phyloP scores from a whole-genome alignment of 2,113 vertebrate species.

The Pongo abelii region DNA sequence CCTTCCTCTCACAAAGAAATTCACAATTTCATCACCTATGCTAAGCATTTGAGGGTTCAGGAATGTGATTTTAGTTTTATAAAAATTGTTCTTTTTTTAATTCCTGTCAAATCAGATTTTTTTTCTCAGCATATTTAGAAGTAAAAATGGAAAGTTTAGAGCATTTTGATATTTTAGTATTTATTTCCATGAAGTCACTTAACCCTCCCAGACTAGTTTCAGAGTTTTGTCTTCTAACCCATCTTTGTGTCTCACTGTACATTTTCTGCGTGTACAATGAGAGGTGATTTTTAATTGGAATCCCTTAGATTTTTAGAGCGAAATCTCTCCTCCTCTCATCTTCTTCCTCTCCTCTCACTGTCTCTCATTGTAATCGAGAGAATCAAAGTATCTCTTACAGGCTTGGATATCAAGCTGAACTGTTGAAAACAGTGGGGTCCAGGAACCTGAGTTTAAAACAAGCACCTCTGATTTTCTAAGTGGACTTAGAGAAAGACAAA shows the following conservation, averaged over 20 bases:
- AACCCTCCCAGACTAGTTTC: background rate
- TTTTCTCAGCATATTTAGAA: background rate
- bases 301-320: background rate
- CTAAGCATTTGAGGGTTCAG: background rate
- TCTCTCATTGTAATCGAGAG: background rate
- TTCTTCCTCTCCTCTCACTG: background rate
- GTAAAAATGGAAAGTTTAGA: conserved; percentile 40
- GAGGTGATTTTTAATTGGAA: conserved; percentile 1
- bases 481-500: background rate
- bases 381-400: background rate
- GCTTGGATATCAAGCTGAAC: background rate
- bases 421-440: background rate
- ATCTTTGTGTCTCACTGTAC: background rate
- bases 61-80: conserved; percentile 12
- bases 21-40: background rate
- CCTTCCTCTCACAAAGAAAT: background rate
- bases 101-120: background rate
- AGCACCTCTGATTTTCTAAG: background rate
- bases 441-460: background rate
- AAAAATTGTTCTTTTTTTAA: background rate
- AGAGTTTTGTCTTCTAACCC: background rate
- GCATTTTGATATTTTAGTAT: conserved; percentile 28
- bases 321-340: background rate
- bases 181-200: background rate
- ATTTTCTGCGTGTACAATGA: background rate